Base-by-base conservation (phyloP, 92 coral and sea anemone species). In the Phymanthus crucifer region DNA sequence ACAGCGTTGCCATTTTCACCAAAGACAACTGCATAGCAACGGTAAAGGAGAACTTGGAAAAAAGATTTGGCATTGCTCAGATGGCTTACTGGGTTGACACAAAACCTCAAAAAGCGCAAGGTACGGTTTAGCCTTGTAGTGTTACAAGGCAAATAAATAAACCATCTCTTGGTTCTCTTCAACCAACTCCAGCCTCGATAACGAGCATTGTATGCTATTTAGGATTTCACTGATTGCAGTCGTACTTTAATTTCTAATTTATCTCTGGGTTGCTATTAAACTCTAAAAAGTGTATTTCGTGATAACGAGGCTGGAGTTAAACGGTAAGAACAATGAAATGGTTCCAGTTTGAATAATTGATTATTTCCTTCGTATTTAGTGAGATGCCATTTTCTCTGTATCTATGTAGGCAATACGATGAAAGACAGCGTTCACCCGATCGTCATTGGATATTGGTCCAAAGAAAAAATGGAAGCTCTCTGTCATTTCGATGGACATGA, bases 401-500 rank as follows among this genome's bases (percentile, higher is more conserved):
- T 52, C 12, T 18, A 18, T 52, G 12, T 52, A 52, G 61, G 61
- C n/a, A 18, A 52, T 52, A 18, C 61, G n/a, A 52, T 52, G 61
- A 52, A 52, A 52, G 19, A 52, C 61, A 52, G 61, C 61, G 61
- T 52, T 23, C 61, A 52, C n/a, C 61, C 19, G 3, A 5, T 52
- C n/a, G n/a, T n/a, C n/a, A 27, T 71, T 40, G 84, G 61, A 16
- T 48, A 72, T n/a, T n/a, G n/a, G n/a, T n/a, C 32, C 78, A 80
- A 80, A 61, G 78, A 46, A 19, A 46, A 36, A 23, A 40, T 33
- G 23, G 40, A 79, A 31, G 70, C 50, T 31, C 74, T 68, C 17
- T 68, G 83, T 65, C 83, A 70, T 23, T 79, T 79, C 76, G 37
- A 71, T 32, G 47, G 37, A 1, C 34, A 43, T 24, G 84, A 72